These are phyloP conservation scores for Ectemnius cavifrons DNA, from an alignment of 2,888 invertebrate species.

Conservation along the genomic window DNA sequence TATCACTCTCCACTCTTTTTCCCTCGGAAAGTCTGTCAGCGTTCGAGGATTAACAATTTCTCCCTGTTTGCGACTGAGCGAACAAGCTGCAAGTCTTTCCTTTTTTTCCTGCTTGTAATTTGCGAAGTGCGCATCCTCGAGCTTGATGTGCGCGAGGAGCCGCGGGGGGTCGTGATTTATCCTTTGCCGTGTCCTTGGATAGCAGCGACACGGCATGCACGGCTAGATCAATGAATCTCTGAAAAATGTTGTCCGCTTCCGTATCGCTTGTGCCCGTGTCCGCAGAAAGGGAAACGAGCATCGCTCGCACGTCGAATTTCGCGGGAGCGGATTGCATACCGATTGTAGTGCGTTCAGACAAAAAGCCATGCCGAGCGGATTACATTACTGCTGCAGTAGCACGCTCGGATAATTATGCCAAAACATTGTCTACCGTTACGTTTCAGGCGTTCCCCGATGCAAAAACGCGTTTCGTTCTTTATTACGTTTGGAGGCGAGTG, in stretches of 20 bases:
- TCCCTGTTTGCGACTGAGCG: not conserved
- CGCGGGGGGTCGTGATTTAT: not conserved
- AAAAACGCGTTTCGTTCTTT: constrained; percentile 51
- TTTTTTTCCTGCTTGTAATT: constrained; percentile 1
- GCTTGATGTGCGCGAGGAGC: not conserved
- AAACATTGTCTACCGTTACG: constrained; percentile 48
- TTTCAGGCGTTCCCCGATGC: constrained; percentile 38
- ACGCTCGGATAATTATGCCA: constrained; percentile 62
- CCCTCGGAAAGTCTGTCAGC: not conserved
- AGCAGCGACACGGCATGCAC: not conserved
- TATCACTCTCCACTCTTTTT: not conserved
- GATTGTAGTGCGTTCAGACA: constrained; percentile 12
- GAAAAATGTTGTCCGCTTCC: not conserved
- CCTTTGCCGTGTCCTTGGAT: not conserved
- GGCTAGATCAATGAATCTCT: not conserved
- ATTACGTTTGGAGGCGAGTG: constrained; percentile 52
- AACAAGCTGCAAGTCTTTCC: not conserved
- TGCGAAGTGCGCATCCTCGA: constrained; percentile 3
- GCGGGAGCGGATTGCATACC: not conserved
- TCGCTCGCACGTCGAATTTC: constrained; percentile 9
- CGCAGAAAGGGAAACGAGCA: too few species aligned
- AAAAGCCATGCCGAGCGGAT: constrained; percentile 48
- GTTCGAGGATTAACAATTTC: constrained; percentile 3
- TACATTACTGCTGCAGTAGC: constrained; percentile 39
- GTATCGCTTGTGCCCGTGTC: not conserved